Conservation (phyloP, 2,113 vertebrate genomes). For the Amia ocellicauda region DNA sequence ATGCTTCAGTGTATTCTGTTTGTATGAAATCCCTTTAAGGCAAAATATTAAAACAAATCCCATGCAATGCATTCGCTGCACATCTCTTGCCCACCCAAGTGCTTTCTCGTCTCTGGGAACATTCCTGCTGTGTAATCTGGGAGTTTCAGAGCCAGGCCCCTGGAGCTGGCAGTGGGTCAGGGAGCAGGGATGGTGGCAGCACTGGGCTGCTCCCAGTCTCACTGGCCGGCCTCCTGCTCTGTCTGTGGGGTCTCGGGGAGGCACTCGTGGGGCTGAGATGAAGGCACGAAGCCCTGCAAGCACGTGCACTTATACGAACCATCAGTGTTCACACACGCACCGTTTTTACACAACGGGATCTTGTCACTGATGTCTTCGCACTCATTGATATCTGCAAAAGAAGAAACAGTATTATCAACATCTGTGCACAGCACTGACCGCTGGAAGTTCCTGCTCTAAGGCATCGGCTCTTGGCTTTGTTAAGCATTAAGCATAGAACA, state of each 20-base stretch:
- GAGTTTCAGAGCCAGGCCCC: conserved; percentile 47
- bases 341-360: conserved; percentile 76
- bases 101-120: conserved; percentile 33
- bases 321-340: conserved; percentile 82
- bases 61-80: conserved; percentile 56
- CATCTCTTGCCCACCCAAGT: conserved; percentile 42
- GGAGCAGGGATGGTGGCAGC: too few relatives aligned
- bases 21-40: conserved; percentile 57
- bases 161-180: conserved; percentile 26
- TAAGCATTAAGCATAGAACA: too few relatives aligned
- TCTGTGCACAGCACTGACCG: conserved; percentile 20
- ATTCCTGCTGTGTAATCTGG: conserved; percentile 50
- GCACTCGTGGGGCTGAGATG: conserved; percentile 74
- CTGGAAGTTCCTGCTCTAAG: conserved; percentile 20
- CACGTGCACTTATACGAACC: conserved; percentile 89
- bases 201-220: neutral
- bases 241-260: conserved; percentile 59
- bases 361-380: conserved; percentile 80
- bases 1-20: conserved; percentile 45
- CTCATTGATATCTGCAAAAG: conserved; percentile 81
- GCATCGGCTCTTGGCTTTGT: too few relatives aligned
- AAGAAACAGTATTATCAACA: neutral
- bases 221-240: neutral
- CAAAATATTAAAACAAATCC: conserved; percentile 45
- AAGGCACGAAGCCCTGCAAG: conserved; percentile 70